Conservation (phyloP, 2,888 invertebrate species). For the Drosophila lutescens region DNA sequence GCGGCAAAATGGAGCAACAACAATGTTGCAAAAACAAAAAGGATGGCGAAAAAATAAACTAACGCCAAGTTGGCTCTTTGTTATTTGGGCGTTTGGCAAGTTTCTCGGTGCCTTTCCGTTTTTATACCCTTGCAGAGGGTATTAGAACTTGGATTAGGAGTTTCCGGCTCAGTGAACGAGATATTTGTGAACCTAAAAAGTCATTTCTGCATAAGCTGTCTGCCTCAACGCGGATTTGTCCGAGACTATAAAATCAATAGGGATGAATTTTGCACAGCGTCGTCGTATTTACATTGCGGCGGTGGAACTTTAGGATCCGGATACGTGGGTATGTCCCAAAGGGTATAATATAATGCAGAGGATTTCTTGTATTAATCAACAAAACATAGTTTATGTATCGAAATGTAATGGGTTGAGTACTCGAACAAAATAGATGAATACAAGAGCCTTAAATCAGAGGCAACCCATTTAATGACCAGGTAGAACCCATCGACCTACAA, state of each 20-base stretch:
- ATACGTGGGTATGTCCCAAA: neutral
- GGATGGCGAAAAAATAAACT: conserved; percentile 30
- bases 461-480: too few relatives aligned
- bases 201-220: conserved; percentile 42
- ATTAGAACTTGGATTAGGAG: conserved; percentile 42
- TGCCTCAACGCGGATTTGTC: conserved; percentile 39
- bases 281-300: conserved; percentile 15
- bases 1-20: conserved; percentile 53
- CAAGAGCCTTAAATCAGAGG: too few relatives aligned
- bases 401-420: too few relatives aligned
- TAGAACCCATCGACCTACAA: neutral
- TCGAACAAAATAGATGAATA: too few relatives aligned
- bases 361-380: neutral
- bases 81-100: conserved; percentile 48
- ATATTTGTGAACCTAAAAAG: conserved; percentile 39
- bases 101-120: conserved; percentile 40
- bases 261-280: conserved; percentile 16
- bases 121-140: conserved; percentile 38
- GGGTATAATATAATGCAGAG: neutral
- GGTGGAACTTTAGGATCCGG: neutral
- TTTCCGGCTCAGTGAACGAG: conserved; percentile 41
- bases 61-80: conserved; percentile 54
- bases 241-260: conserved; percentile 34
- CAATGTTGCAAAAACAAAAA: conserved; percentile 41
- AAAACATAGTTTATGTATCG: neutral